phyloP scores from a whole-genome alignment of 2,113 vertebrate species.

The Mesembrinibis cayennensis region DNA sequence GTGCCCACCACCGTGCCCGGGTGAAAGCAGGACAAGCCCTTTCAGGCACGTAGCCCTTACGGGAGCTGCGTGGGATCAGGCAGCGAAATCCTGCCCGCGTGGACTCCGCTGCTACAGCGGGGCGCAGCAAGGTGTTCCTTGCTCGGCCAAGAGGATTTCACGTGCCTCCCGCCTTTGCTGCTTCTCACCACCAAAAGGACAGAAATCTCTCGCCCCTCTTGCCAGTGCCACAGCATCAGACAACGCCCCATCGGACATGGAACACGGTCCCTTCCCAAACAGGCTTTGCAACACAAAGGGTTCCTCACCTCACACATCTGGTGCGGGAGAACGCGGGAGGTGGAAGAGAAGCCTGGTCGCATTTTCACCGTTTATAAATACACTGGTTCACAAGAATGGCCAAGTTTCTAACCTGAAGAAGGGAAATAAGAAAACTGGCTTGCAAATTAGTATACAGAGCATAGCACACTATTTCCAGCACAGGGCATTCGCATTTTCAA shows the following conservation, averaged over 20 bases:
- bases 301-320: neutral
- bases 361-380: neutral
- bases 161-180: neutral
- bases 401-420: neutral
- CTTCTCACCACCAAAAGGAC: constrained; percentile 66
- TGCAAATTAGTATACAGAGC: accelerated
- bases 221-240: neutral
- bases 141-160: neutral
- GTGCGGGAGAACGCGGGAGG: neutral
- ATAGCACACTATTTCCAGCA: neutral
- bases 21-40: neutral
- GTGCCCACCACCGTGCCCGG: accelerated
- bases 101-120: constrained; percentile 34
- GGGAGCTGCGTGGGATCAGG: constrained; percentile 37
- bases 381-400: neutral
- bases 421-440: neutral
- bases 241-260: accelerated
- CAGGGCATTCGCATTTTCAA: neutral
- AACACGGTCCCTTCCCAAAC: neutral
- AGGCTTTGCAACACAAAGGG: neutral
- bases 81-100: constrained; percentile 59
- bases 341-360: neutral
- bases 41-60: neutral
- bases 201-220: neutral
- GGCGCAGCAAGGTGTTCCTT: neutral